phyloP scores from a whole-genome alignment of 2,113 vertebrate species.

The Chlorodrepanis virens region DNA sequence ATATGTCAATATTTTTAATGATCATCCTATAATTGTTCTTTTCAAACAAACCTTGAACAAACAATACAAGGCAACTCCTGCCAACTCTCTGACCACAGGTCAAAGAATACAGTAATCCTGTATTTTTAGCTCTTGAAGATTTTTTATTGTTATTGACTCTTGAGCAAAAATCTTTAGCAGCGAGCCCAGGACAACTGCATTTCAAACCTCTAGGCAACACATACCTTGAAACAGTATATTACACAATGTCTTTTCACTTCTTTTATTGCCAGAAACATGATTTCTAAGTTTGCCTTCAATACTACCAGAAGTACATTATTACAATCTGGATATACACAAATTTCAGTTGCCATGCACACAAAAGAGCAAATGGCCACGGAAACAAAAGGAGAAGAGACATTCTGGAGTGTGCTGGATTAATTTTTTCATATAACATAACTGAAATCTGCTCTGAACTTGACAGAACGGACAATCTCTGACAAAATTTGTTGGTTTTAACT shows the following conservation, averaged over 20 bases:
- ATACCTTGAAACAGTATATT: not conserved
- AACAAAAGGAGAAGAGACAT: not conserved
- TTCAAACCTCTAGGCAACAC: not conserved
- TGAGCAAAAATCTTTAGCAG: not conserved
- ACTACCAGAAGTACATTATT: not conserved
- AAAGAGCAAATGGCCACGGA: not conserved
- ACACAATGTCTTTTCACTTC: not conserved
- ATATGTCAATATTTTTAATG: constrained; percentile 46
- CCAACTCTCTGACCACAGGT: constrained; percentile 43
- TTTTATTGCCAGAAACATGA: not conserved
- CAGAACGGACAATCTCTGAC: not conserved
- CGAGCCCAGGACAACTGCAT: not conserved
- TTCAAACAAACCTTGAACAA: constrained; percentile 58
- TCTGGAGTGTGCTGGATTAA: not conserved
- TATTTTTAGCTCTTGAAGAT: constrained; percentile 56
- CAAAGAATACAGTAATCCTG: constrained; percentile 35
- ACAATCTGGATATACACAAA: not conserved
- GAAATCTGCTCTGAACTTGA: not conserved
- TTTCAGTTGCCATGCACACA: not conserved
- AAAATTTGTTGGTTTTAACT: not conserved
- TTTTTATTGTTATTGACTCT: not conserved
- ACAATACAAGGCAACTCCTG: constrained; percentile 37
- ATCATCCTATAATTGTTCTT: constrained; percentile 64
- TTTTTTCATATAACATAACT: not conserved
- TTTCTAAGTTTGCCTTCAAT: not conserved